A percentile compares a stretch with the other conserved stretches of the same genome.
These are phyloP conservation scores for Torymus tubicola DNA, from an alignment of 2,888 invertebrate species.

Conservation along the genomic window DNA sequence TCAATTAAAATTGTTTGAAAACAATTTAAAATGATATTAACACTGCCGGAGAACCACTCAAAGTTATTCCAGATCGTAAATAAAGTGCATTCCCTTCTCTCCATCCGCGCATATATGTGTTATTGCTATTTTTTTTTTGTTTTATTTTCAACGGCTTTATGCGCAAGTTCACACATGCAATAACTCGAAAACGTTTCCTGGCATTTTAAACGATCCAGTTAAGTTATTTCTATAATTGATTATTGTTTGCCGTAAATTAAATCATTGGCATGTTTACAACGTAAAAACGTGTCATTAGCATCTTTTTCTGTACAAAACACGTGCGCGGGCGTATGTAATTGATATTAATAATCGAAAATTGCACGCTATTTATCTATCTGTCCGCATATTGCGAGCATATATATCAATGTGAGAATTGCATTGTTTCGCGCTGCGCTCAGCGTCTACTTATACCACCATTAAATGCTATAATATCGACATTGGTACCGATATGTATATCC, in stretches of 20 bases:
- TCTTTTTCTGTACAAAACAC: neutral
- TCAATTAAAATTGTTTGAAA: conserved; percentile 46
- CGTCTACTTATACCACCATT: no score
- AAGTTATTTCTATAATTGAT: conserved; percentile 30
- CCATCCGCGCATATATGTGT: neutral
- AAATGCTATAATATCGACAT: no score
- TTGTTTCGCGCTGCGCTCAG: conserved; percentile 15
- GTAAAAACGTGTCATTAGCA: conserved; percentile 6
- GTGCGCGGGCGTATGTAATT: neutral
- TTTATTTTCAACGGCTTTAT: neutral
- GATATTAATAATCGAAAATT: conserved; percentile 2
- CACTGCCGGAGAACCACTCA: neutral
- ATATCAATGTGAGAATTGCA: conserved; percentile 36
- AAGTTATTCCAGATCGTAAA: conserved; percentile 35
- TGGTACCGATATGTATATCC: no score
- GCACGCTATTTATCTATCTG: neutral
- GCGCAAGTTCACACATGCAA: neutral
- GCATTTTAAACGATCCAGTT: neutral
- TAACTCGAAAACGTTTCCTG: conserved; percentile 16
- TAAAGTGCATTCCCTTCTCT: conserved; percentile 17
- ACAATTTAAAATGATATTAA: conserved; percentile 32
- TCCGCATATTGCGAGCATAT: neutral
- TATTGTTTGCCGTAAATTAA: conserved; percentile 8
- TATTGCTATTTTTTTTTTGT: neutral
- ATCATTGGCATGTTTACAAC: conserved; percentile 12